A percentile compares a stretch with the other conserved stretches of the same genome.
These are phyloP conservation scores for Sitophilus oryzae DNA, from an alignment of 1,140 invertebrate species.

Conservation along the genomic window DNA sequence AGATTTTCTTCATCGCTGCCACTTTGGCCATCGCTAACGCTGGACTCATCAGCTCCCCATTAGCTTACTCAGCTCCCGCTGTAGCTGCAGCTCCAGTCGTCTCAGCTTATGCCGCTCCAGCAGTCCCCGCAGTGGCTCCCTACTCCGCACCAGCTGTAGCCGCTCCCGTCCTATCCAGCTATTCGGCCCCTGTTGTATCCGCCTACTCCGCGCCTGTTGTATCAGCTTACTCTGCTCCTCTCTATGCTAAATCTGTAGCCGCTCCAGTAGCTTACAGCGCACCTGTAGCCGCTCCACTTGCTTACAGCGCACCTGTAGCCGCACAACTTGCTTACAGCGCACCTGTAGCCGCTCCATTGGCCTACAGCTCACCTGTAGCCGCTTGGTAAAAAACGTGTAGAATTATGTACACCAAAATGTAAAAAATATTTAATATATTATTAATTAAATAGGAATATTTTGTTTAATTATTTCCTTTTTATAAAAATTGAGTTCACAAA, in stretches of 20 bases:
- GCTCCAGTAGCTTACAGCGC: background rate
- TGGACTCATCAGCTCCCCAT: slow-evolving; percentile 8
- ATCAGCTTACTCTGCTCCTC: slow-evolving; percentile 8
- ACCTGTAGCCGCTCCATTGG: background rate
- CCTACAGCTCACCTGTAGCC: background rate
- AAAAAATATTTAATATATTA: too few species aligned
- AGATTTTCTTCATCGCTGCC: background rate
- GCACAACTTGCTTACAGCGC: background rate
- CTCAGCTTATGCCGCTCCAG: slow-evolving; percentile 6
- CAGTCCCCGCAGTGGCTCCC: background rate
- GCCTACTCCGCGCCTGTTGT: slow-evolving; percentile 36
- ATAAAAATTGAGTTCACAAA: too few species aligned
- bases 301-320: background rate
- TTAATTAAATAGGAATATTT: too few species aligned
- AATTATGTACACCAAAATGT: background rate
- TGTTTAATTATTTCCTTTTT: too few species aligned
- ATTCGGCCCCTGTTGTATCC: slow-evolving; percentile 26
- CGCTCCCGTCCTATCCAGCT: slow-evolving; percentile 29
- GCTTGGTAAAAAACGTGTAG: background rate
- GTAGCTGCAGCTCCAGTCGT: background rate
- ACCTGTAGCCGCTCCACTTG: background rate
- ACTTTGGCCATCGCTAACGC: slow-evolving; percentile 19
- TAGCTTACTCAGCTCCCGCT: slow-evolving; percentile 4
- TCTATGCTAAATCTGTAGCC: background rate
- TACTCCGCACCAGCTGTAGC: slow-evolving; percentile 14